These are phyloP conservation scores for Agapostemon virescens DNA, from an alignment of 2,888 invertebrate genomes.

Conservation along the genomic window DNA sequence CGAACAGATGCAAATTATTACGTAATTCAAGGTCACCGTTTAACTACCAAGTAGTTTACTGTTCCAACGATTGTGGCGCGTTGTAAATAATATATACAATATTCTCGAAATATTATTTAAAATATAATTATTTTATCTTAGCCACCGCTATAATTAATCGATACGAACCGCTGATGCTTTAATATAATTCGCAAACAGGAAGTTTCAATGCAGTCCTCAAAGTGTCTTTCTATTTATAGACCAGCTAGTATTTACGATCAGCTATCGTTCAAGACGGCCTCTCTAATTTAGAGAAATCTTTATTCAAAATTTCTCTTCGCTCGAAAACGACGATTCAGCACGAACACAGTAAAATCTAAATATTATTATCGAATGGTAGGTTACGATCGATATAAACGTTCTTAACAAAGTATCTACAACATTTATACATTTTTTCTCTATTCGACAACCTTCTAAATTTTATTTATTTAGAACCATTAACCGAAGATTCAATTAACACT, in stretches of 20 bases:
- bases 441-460: no score
- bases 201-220: neutral
- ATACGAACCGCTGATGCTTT: no score
- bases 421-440: no score
- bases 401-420: no score
- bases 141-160: no score
- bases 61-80: neutral
- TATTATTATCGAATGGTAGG: neutral
- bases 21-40: neutral
- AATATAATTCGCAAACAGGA: neutral
- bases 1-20: neutral
- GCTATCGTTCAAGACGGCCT: neutral
- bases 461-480: no score
- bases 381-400: no score
- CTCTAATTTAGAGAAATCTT: constrained; percentile 3
- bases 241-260: neutral
- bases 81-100: neutral
- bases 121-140: no score
- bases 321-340: neutral
- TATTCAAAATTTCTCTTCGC: constrained; percentile 13
- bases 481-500: no score
- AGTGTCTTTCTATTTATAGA: constrained; percentile 11
- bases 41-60: neutral
- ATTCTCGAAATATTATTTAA: neutral
- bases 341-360: neutral